phyloP scores from a whole-genome alignment of 2,888 invertebrate genomes.

The Myopa testacea region DNA sequence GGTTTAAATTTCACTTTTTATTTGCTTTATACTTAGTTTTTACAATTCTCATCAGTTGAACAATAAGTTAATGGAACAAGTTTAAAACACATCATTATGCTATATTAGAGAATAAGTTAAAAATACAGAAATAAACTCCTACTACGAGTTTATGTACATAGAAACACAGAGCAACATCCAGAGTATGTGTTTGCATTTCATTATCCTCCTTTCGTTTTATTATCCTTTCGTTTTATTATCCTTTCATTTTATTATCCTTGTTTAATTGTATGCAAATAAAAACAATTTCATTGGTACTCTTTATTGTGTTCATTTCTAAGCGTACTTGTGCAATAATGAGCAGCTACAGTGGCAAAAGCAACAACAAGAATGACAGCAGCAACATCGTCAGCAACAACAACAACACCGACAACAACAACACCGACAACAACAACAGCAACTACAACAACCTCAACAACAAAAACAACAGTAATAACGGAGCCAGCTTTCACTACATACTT shows the following conservation, averaged over 20 bases:
- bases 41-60: too few species aligned
- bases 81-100: too few species aligned
- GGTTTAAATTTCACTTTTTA: background rate
- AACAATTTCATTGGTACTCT: slow-evolving; percentile 23
- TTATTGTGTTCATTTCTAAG: slow-evolving; percentile 27
- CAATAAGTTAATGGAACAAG: too few species aligned
- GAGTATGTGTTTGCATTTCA: slow-evolving; percentile 30
- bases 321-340: background rate
- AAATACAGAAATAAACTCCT: too few species aligned
- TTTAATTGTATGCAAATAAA: slow-evolving; percentile 37
- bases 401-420: background rate
- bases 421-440: background rate
- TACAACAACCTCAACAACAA: slow-evolving; percentile 27
- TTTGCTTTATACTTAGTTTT: too few species aligned
- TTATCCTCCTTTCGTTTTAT: slow-evolving; percentile 1
- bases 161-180: too few species aligned
- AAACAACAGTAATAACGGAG: slow-evolving; percentile 31
- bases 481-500: background rate
- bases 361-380: slow-evolving; percentile 1
- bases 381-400: background rate
- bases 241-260: background rate
- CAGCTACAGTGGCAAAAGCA: slow-evolving; percentile 2
- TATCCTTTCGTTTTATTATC: background rate
- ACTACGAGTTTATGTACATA: too few species aligned
- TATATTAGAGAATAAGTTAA: too few species aligned